Conservation (phyloP, 2,113 vertebrate species). For the Philantomba maxwellii region DNA sequence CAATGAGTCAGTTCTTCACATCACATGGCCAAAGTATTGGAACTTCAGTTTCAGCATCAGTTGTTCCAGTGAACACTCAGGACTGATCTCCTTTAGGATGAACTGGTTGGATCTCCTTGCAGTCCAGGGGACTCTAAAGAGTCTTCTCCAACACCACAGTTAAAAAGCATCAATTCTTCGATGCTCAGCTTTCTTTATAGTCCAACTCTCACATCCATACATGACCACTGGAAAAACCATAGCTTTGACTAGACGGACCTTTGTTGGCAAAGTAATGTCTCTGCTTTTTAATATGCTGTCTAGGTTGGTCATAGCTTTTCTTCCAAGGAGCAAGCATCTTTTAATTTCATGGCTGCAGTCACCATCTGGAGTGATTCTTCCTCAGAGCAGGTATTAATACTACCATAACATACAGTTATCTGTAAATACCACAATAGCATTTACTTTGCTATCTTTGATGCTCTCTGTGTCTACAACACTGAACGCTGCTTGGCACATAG, state of each 20-base stretch:
- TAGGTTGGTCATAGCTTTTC: not conserved
- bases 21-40: not conserved
- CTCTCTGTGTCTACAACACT: not conserved
- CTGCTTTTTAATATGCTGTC: not conserved
- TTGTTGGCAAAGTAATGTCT: not conserved
- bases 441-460: not conserved
- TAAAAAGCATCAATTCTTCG: not conserved
- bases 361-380: not conserved
- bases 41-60: not conserved
- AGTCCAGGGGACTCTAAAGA: not conserved
- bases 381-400: not conserved
- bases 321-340: not conserved
- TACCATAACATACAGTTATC: not conserved
- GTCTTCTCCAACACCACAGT: not conserved
- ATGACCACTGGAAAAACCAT: not conserved
- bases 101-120: not conserved
- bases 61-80: not conserved
- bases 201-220: not conserved
- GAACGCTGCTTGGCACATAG: not conserved
- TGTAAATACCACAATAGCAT: not conserved
- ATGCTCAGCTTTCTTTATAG: not conserved
- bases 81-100: not conserved
- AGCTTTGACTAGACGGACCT: not conserved
- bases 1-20: not conserved
- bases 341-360: not conserved